Conservation (phyloP, 2,888 invertebrate genomes). For the Cataglyphis livida region DNA sequence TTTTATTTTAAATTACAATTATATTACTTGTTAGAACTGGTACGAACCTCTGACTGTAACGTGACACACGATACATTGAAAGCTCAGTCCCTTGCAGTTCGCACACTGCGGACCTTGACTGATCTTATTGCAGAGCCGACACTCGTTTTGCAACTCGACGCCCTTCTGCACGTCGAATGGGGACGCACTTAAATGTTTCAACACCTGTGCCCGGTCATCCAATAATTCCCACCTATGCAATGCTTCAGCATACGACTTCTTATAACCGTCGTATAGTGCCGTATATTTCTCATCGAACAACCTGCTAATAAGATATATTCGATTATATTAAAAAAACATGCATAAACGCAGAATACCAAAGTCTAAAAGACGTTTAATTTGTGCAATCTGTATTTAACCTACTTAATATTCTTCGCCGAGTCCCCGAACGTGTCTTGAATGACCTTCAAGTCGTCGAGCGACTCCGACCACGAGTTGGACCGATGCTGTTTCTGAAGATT, state of each 20-base stretch:
- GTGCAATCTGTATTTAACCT: slow-evolving; percentile 50
- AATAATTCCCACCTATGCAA: slow-evolving; percentile 94
- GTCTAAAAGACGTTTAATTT: slow-evolving; percentile 39
- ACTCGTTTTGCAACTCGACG: slow-evolving; percentile 91
- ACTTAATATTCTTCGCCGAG: slow-evolving; percentile 80
- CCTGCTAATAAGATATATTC: slow-evolving; percentile 59
- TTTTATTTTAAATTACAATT: slow-evolving; percentile 2
- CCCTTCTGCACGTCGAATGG: slow-evolving; percentile 87
- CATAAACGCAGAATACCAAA: neutral
- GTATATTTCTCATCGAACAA: slow-evolving; percentile 85
- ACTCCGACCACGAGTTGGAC: slow-evolving; percentile 96
- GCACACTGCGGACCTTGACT: slow-evolving; percentile 90
- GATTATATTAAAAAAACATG: neutral
- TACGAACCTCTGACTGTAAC: slow-evolving; percentile 92
- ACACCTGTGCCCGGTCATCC: slow-evolving; percentile 91
- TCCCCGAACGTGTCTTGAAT: slow-evolving; percentile 83
- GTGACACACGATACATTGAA: slow-evolving; percentile 94
- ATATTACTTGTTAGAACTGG: neutral
- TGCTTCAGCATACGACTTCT: slow-evolving; percentile 95
- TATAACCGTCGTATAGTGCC: slow-evolving; percentile 93
- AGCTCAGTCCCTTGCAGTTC: slow-evolving; percentile 90
- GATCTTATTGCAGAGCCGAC: slow-evolving; percentile 90
- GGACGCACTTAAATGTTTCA: slow-evolving; percentile 88
- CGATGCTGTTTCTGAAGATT: slow-evolving; percentile 89
- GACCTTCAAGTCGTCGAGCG: slow-evolving; percentile 90